Evolutionary conservation across 2,113 vertebrate species (phyloP), one percentile per base, ranked within the genome.

Genomic region (Suncus etruscus): DNA sequence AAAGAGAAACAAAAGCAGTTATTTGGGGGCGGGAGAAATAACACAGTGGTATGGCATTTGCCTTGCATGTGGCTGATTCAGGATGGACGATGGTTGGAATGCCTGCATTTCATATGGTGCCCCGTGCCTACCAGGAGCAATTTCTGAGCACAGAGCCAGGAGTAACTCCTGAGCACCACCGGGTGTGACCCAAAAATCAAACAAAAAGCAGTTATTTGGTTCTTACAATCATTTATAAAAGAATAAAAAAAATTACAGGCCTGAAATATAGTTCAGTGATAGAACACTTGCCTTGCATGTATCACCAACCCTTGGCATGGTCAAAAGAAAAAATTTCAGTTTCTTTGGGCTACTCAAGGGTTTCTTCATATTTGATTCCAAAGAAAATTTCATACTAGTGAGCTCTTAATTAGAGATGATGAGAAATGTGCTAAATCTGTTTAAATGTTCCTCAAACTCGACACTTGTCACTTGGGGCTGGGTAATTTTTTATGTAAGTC

Each of bases 1-100:
- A 93, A 91, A 89, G 11, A 12, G 25, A 75, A 94, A 89, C 74
- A 90, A 94, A 95, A 82, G 77, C 27, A 93, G 22, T 73, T 72
- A 78, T 47, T 81, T 80, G 14, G 31, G 39, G 39, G 39, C 39
- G 3, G 39, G 39, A 39, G 39, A 39, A 39, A 39, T 39, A 39
- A 5, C 39, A 39, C 39, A 39, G 39, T 39, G 39, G 39, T 39
- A 39, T 3, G 39, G 39, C 39, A 39, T 39, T 39, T 39, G 39
- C 39, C 39, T 39, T 39, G 39, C 39, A 39, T 39, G 39, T 5
- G 39, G 39, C 39, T 5, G 39, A 39, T 39, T 39, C 39, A 39
- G 39, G 39, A 39, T 39, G 39, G 39, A 39, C 3, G 39, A 39
- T 39, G 39, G 39, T 39, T 39, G 39, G 39, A 39, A 39, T 39